Evolutionary conservation across 2,888 invertebrate genomes (phyloP), one percentile per base, ranked within the genome.

Genomic region (Hesperia comma): DNA sequence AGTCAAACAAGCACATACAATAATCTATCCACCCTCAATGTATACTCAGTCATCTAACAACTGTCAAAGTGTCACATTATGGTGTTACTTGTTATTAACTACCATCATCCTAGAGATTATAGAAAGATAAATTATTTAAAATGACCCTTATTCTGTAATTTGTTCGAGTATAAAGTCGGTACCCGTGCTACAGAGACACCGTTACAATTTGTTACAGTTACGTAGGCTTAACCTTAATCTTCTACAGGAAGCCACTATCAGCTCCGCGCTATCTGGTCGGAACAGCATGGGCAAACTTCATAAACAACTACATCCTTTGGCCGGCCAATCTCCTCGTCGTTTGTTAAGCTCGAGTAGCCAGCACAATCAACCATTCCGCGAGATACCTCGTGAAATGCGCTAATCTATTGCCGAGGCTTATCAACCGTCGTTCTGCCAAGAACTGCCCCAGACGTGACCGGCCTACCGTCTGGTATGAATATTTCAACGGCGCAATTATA

Each of bases 401-500:
- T 40, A 56, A 63, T 56, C 56, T 56, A 62, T 17, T 62, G 46
- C 67, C 21, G 7, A 57, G 40, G 15, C 54, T 60, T 66, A 54
- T 51, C 63, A 69, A 58, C 61, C 19, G 37, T 61, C 40, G 62
- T 68, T 69, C 55, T 60, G 68, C 56, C 63, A 63, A 63, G 53
- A 61, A 53, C 61, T 53, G 19, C 56, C 58, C 26, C n/a, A 57
- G 46, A 68, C 71, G 72, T 73, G 71, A 71, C 68, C 51, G 56
- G 56, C 67, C 69, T 69, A 68, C 69, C 26, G 40, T 41, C 56
- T 14, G 40, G 40, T 40, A 63, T 63, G 57, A 63, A 58, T 53
- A 64, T 58, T 51, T 64, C 51, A 64, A 49, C 57, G 46, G 61
- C 63, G 64, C 72, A 74, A 77, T 78, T 75, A 78, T 75, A 69